Conservation (phyloP, 1,140 invertebrate genomes). For the Catajapyx aquilonaris region DNA sequence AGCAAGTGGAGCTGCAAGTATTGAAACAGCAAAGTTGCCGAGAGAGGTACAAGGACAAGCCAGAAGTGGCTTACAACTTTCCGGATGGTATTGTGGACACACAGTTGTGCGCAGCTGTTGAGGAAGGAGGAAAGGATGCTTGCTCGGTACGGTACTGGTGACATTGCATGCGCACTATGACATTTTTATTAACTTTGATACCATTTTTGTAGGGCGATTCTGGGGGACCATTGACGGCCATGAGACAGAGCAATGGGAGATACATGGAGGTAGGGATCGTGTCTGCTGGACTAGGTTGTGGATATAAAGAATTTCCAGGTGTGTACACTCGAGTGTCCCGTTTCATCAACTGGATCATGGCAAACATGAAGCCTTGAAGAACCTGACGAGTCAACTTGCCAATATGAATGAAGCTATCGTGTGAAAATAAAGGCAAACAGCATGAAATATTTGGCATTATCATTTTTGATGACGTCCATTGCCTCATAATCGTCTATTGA, state of each 20-base stretch:
- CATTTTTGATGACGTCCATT: too few species aligned
- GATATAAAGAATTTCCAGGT: constrained; percentile 45
- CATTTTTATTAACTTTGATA: too few species aligned
- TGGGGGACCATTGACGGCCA: constrained; percentile 53
- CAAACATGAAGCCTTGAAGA: too few species aligned
- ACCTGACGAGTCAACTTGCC: too few species aligned
- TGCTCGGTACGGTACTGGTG: too few species aligned
- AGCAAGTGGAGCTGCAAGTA: not conserved
- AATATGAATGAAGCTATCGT: too few species aligned
- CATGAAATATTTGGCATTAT: too few species aligned
- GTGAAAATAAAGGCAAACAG: too few species aligned
- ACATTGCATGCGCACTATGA: too few species aligned
- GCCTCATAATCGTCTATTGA: too few species aligned
- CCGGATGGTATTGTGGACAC: not conserved
- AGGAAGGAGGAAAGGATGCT: constrained; percentile 50
- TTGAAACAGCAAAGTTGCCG: not conserved
- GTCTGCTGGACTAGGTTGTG: constrained; percentile 63
- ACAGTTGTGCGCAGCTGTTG: constrained; percentile 47
- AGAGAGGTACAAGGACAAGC: not conserved
- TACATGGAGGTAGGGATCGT: constrained; percentile 57
- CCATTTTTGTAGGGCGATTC: constrained; percentile 64
- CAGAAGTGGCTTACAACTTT: not conserved
- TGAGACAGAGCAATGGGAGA: constrained; percentile 12
- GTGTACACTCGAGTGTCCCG: constrained; percentile 54
- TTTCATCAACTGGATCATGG: constrained; percentile 50